These are phyloP conservation scores for Azemiops feae DNA, from an alignment of 2,113 vertebrate genomes.

Conservation along the genomic window DNA sequence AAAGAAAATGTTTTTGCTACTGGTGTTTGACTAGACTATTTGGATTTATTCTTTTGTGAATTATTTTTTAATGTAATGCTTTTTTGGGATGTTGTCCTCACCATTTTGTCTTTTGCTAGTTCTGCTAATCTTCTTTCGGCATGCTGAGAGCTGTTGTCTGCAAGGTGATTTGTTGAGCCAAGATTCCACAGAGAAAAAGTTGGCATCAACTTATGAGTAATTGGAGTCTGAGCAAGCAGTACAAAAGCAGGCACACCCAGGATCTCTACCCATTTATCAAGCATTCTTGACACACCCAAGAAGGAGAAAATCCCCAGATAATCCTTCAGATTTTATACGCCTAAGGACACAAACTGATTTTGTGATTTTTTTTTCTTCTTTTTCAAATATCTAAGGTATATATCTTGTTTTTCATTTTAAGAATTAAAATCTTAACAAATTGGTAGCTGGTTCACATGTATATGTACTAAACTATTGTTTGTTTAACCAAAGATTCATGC, in stretches of 20 bases:
- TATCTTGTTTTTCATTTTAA: not conserved
- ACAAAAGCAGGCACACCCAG: slow-evolving; percentile 41
- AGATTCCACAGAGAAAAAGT: slow-evolving; percentile 42
- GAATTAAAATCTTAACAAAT: not conserved
- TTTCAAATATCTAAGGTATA: not conserved
- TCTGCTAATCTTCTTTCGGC: not conserved
- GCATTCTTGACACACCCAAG: slow-evolving; percentile 23
- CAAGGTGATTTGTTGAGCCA: slow-evolving; percentile 9
- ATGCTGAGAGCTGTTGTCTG: slow-evolving; percentile 7
- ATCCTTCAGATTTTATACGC: not conserved
- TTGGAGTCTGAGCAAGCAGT: not conserved
- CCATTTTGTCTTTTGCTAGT: not conserved
- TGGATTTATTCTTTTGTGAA: not conserved
- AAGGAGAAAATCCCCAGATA: not conserved
- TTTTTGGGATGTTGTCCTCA: not conserved
- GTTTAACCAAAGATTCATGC: not conserved
- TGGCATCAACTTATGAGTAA: slow-evolving; percentile 42
- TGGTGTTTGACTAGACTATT: not conserved
- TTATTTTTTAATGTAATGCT: not conserved
- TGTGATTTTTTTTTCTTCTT: not conserved
- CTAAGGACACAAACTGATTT: slow-evolving; percentile 14
- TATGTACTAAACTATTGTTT: not conserved
- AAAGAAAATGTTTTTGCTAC: not conserved
- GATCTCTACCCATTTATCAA: not conserved
- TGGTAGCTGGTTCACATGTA: not conserved